Base-by-base conservation (phyloP, 2,888 invertebrate genomes). In the Kuschelorhynchus macadamiae region DNA sequence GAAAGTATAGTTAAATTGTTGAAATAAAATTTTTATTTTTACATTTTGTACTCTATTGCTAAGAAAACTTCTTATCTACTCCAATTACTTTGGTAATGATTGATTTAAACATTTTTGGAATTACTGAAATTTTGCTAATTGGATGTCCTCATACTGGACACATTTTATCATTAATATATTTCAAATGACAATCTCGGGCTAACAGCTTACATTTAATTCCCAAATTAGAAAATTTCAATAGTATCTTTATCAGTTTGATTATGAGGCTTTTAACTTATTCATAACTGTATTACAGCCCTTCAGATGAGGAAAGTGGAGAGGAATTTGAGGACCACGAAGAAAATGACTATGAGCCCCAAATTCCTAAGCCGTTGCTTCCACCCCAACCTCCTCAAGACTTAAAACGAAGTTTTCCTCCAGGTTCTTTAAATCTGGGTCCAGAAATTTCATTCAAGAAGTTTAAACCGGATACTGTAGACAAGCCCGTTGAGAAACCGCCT, bases 381-480 rank as follows among this genome's bases (percentile, higher is more conserved):
- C 11, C 44, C 16, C n/a, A 21, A 12, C 44, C 61, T 18, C 3
- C 50, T 53, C 71, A 70, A 56, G 67, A 68, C 42, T 41, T 79
- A 41, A 79, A 79, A 67, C 73, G 78, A 12, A 57, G 70, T n/a
- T 72, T 77, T 44, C 47, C 55, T 3, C 70, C 74, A 2, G 21
- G 20, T 44, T 52, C 59, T n/a, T 33, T 64, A 18, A 56, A 59
- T 33, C 42, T 71, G 0, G 70, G 72, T n/a, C 73, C 77, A 8
- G 74, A 76, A 44, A 71, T 74, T 46, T 74, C 78, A 4, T 73
- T 76, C 67, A 80, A 79, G 62, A 77, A 76, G 42, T 79, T 79
- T 42, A 80, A 79, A 60, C 74, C 36, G 4, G 36, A 36, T 36
- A n/a, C 17, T 9, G 46, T 41, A 18, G 42, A 65, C 11, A 64